Conservation (phyloP, 2,888 invertebrate genomes). For the Octonoba sinensis region DNA sequence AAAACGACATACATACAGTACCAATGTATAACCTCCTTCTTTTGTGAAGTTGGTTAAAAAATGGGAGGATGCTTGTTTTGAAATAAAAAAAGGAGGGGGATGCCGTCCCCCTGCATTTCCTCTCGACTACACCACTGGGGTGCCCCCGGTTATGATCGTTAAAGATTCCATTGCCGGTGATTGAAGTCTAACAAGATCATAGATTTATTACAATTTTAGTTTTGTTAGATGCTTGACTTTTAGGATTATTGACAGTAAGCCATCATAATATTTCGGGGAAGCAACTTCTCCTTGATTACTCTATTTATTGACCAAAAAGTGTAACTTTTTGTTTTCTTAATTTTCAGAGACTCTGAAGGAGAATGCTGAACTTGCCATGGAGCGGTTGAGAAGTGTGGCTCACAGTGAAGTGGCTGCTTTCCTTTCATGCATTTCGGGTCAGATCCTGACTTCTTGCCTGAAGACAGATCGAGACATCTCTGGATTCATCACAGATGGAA, state of each 20-base stretch:
- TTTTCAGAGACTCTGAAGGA: slow-evolving; percentile 47
- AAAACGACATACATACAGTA: too few relatives aligned
- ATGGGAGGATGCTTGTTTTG: too few relatives aligned
- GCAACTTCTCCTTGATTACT: not conserved
- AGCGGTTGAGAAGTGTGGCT: slow-evolving; percentile 24
- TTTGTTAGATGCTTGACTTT: not conserved
- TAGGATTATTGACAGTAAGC: not conserved
- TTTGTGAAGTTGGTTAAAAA: too few relatives aligned
- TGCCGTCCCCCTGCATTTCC: too few relatives aligned
- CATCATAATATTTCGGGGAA: not conserved
- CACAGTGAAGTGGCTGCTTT: slow-evolving; percentile 45
- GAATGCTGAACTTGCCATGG: slow-evolving; percentile 37
- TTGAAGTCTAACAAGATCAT: too few relatives aligned
- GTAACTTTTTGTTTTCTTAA: too few relatives aligned
- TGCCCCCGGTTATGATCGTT: too few relatives aligned
- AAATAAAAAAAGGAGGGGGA: too few relatives aligned
- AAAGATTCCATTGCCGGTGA: too few relatives aligned
- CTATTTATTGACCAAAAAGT: too few relatives aligned
- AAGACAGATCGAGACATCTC: slow-evolving; percentile 23
- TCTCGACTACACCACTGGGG: too few relatives aligned
- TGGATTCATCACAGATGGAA: slow-evolving; percentile 20
- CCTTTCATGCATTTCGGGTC: slow-evolving; percentile 14
- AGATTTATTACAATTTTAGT: not conserved
- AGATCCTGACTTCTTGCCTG: slow-evolving; percentile 13
- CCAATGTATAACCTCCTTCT: too few relatives aligned